Conservation (phyloP, 2,888 invertebrate genomes). For the Lochmaea capreae region DNA sequence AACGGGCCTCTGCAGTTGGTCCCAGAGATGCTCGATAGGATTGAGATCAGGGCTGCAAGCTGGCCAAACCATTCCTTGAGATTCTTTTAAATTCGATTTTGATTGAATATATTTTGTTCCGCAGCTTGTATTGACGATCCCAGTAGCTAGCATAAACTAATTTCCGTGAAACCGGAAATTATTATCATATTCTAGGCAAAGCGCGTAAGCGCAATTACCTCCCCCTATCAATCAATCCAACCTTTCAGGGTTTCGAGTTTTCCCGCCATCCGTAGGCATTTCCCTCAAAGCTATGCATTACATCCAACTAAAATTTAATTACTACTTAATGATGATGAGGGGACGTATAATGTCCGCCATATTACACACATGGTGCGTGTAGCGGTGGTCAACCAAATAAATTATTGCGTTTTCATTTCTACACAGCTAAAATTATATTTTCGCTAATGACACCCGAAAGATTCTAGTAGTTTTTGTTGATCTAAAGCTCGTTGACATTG, state of each 20-base stretch:
- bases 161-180: conserved; percentile 28
- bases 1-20: too few relatives aligned
- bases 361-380: conserved; percentile 50
- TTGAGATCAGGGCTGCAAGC: too few relatives aligned
- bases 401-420: conserved; percentile 33
- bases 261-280: conserved; percentile 36
- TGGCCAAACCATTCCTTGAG: too few relatives aligned
- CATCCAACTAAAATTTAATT: conserved; percentile 49
- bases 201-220: conserved; percentile 37
- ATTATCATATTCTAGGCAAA: conserved; percentile 30
- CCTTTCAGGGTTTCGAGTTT: conserved; percentile 42
- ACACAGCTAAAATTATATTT: background rate
- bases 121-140: background rate
- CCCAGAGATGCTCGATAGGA: too few relatives aligned
- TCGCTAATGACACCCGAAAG: too few relatives aligned
- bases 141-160: conserved; percentile 17
- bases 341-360: conserved; percentile 43
- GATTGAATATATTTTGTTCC: background rate
- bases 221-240: conserved; percentile 41
- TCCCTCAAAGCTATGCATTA: conserved; percentile 32
- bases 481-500: too few relatives aligned
- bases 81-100: background rate
- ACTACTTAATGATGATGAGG: conserved; percentile 51
- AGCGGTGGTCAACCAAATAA: conserved; percentile 42
- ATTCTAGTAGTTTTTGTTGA: too few relatives aligned